A percentile compares a stretch with the other conserved stretches of the same genome.
Evolutionary conservation across 2,797 vertebrate genomes (phyloP).

Genomic region (Petrocephalus schoutedeni): DNA sequence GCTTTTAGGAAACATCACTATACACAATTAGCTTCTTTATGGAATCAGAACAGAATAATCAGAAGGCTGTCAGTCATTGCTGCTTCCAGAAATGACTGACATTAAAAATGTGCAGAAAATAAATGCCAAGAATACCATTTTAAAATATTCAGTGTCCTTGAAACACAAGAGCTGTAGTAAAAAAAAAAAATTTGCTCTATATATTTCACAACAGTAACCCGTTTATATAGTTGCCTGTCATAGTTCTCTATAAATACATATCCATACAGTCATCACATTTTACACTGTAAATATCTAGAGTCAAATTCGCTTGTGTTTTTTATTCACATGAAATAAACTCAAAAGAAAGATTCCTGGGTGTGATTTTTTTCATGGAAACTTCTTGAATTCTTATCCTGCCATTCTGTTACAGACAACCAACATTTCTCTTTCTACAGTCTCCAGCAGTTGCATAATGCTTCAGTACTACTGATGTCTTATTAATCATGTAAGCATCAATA

Average conservation of each 20-base stretch:
- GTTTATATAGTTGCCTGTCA: conserved; percentile 19
- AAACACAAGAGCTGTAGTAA: conserved; percentile 16
- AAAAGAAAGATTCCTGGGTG: conserved; percentile 28
- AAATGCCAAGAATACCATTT: conserved; percentile 36
- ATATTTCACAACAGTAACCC: conserved; percentile 2
- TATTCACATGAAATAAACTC: conserved; percentile 32
- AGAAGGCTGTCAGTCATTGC: conserved; percentile 29
- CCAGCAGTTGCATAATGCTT: background rate
- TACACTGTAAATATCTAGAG: conserved; percentile 50
- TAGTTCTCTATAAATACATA: conserved; percentile 22
- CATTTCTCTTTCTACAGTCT: background rate
- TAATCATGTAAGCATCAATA: background rate
- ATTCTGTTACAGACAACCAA: background rate
- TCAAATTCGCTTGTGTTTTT: conserved; percentile 23
- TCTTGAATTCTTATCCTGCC: background rate
- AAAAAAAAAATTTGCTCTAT: background rate
- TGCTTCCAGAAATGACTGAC: background rate
- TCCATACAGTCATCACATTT: conserved; percentile 59
- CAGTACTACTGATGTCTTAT: background rate
- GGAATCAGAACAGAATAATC: conserved; percentile 19
- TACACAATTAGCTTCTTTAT: conserved; percentile 16
- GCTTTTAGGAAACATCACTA: background rate
- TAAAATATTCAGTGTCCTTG: conserved; percentile 35
- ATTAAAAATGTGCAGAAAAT: conserved; percentile 22
- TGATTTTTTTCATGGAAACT: background rate